These are phyloP conservation scores for Xestia xanthographa DNA, from an alignment of 2,888 invertebrate species.

Conservation along the genomic window DNA sequence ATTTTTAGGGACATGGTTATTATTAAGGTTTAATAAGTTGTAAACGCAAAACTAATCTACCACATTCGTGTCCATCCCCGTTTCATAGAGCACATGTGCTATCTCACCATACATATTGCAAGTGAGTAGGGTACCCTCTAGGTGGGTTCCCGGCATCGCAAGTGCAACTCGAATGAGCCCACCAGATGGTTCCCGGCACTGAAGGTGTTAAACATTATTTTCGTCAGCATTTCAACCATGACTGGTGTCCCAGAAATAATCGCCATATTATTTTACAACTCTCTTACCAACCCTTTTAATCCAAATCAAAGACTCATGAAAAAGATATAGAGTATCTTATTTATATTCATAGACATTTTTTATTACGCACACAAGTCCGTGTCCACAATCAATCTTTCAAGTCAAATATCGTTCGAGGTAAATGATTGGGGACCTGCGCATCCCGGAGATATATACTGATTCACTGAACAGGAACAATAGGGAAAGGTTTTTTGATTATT, in stretches of 20 bases:
- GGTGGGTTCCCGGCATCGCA: too few species aligned
- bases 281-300: constrained; percentile 13
- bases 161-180: too few species aligned
- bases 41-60: not conserved
- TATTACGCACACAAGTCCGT: constrained; percentile 51
- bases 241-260: not conserved
- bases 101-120: too few species aligned
- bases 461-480: constrained; percentile 64
- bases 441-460: constrained; percentile 48
- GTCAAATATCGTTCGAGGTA: constrained; percentile 64
- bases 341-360: constrained; percentile 65
- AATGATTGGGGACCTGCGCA: constrained; percentile 52
- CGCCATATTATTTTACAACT: constrained; percentile 11
- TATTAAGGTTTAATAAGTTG: not conserved
- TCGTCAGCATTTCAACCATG: not conserved
- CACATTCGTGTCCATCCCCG: too few species aligned
- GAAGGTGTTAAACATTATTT: not conserved
- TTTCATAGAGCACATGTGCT: too few species aligned
- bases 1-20: not conserved
- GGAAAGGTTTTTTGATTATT: constrained; percentile 65
- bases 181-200: too few species aligned
- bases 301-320: constrained; percentile 23
- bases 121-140: too few species aligned
- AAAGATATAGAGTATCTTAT: constrained; percentile 42
- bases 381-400: constrained; percentile 62